Percentiles rank a stretch among this genome's conserved stretches.
These are phyloP conservation scores for Drosophila pseudoobscura DNA, from an alignment of 1,140 invertebrate species.

Conservation along the genomic window DNA sequence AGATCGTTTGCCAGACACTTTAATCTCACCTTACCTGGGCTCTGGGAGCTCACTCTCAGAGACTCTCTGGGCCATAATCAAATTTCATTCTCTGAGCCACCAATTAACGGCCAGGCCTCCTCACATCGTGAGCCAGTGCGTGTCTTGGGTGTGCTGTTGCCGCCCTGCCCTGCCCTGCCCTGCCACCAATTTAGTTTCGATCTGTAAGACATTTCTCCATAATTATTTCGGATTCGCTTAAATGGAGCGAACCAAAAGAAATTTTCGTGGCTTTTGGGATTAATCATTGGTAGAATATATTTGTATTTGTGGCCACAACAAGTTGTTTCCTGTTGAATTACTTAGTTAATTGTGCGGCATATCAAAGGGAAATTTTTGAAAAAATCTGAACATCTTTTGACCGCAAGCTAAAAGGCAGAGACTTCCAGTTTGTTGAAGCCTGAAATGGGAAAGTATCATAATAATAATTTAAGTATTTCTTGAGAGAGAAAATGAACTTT, in stretches of 20 bases:
- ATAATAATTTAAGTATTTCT: neutral
- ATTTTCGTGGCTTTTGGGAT: slow-evolving; percentile 42
- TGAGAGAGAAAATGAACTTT: neutral
- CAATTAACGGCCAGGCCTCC: slow-evolving; percentile 60
- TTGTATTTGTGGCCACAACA: slow-evolving; percentile 23
- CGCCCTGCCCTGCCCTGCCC: slow-evolving; percentile 28
- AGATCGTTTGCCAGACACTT: slow-evolving; percentile 60
- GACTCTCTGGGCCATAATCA: slow-evolving; percentile 50
- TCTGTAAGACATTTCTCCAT: slow-evolving; percentile 61
- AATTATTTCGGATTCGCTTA: slow-evolving; percentile 71
- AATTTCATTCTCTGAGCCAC: slow-evolving; percentile 67
- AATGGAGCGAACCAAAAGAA: slow-evolving; percentile 69
- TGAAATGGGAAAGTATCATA: slow-evolving; percentile 3
- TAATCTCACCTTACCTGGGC: slow-evolving; percentile 48
- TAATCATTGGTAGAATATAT: slow-evolving; percentile 69
- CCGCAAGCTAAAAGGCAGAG: slow-evolving; percentile 3
- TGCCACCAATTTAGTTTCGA: slow-evolving; percentile 53
- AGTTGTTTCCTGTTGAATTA: slow-evolving; percentile 75
- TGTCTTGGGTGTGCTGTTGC: slow-evolving; percentile 16
- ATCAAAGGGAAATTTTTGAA: slow-evolving; percentile 48
- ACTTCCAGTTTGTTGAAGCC: slow-evolving; percentile 5
- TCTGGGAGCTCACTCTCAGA: slow-evolving; percentile 4
- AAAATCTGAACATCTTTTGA: slow-evolving; percentile 31
- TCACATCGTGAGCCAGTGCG: slow-evolving; percentile 27
- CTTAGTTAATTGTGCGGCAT: slow-evolving; percentile 68